Percentiles rank a stretch among this genome's conserved stretches.
These are phyloP conservation scores for Diorhabda sublineata DNA, from an alignment of 1,140 invertebrate species.

Conservation along the genomic window DNA sequence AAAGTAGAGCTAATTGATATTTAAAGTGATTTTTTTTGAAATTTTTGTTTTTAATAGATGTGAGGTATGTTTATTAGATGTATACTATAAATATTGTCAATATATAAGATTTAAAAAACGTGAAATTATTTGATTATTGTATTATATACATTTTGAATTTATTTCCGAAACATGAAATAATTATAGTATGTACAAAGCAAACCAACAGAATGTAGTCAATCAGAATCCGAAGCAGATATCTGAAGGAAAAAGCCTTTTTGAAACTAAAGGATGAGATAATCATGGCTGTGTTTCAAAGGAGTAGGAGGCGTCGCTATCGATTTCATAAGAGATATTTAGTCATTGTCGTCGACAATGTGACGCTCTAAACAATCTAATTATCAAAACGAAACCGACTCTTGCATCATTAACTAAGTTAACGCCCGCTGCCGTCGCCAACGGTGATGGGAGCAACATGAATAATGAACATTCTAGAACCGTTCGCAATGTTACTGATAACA, in stretches of 20 bases:
- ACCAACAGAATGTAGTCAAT: background rate
- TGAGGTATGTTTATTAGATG: too few relatives aligned
- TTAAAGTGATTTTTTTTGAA: too few relatives aligned
- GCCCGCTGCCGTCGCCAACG: background rate
- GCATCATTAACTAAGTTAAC: slow-evolving; percentile 6
- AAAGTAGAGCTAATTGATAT: too few relatives aligned
- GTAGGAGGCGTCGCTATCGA: slow-evolving; percentile 8
- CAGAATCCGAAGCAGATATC: background rate
- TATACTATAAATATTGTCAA: too few relatives aligned
- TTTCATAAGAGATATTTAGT: slow-evolving; percentile 3
- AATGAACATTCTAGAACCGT: too few relatives aligned
- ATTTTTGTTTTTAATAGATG: too few relatives aligned
- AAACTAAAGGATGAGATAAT: background rate
- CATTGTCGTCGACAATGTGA: slow-evolving; percentile 14
- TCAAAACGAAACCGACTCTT: slow-evolving; percentile 8
- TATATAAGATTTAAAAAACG: too few relatives aligned
- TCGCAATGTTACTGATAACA: too few relatives aligned
- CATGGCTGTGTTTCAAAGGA: background rate
- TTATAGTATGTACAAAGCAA: background rate
- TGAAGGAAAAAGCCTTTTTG: slow-evolving; percentile 2
- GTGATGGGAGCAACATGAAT: too few relatives aligned
- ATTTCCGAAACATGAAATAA: too few relatives aligned
- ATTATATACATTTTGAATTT: too few relatives aligned
- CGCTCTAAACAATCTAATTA: slow-evolving; percentile 16
- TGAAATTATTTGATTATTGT: too few relatives aligned